Base-by-base conservation (phyloP, 2,797 vertebrate species). In the Gymnodraco acuticeps region DNA sequence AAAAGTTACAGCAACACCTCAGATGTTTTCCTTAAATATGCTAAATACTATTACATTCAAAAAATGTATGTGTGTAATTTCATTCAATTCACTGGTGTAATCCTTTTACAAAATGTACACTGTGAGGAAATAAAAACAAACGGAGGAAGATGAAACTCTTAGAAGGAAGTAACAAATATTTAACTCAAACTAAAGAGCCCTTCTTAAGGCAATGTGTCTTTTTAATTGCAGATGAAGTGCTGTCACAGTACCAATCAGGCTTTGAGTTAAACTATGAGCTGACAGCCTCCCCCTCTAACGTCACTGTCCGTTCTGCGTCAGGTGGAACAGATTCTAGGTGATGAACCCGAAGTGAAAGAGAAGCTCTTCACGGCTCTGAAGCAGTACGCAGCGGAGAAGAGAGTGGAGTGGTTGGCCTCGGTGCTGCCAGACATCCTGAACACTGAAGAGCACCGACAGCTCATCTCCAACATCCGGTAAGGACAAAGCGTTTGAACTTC, bases 381-480 rank as follows among this genome's bases (percentile, higher is more conserved):
- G 93, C 98, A 96, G 81, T 99, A 97, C 0, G 98, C 98, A 0
- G 94, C 97, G 0, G 97, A 98, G 92, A 95, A 96, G 87, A 96
- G 91, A 38, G 97, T 97, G 13, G 98, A 99, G 16, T 94, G 95
- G 92, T 78, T 99, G 92, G 97, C 98, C n/a, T 88, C 92, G 0
- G 91, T 95, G 20, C 96, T 99, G 73, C 93, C 96, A 3, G 92
- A 95, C 84, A 93, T 95, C 3, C 95, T 99, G 77, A 95, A 92
- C 74, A 95, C 89, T 0, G 97, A 98, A 31, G 95, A 96, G 68
- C 96, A 95, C 5, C 94, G 93, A 16, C 96, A 96, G 31, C 96
- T 99, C 56, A 90, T 99, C 72, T 95, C 97, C 87, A 96, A 87
- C 91, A 98, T 99, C 96, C 97, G 98, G 98, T 99, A 95, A 17